Evolutionary conservation across 2,113 vertebrate genomes (phyloP), one percentile per base, ranked within the genome.

Genomic region (Tychaedon coryphoeus): DNA sequence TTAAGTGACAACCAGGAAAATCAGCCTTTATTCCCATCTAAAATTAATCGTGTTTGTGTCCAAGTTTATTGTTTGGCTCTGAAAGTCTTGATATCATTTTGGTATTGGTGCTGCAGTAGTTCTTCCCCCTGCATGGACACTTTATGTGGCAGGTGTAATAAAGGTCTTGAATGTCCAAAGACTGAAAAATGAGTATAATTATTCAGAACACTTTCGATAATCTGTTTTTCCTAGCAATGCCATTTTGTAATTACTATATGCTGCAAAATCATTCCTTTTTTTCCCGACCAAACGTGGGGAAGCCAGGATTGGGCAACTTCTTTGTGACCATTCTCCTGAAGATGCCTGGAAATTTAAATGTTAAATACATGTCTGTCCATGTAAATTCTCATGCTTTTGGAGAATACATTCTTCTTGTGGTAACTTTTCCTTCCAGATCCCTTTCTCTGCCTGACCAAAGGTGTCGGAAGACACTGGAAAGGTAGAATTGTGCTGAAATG

Each of bases 111-210:
- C 58, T 93, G 56, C 47, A 62, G 70, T 31, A 25, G 56, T 31
- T 86, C 70, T 50, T 11, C 6, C 15, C 10, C 5, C 8, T 86
- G 0, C 2, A 0, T n/a, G 51, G 29, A 3, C 45, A 22, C 24
- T 19, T 42, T 0, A 0, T 23, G 3, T 67, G 26, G 19, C 33
- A 60, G 9, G 5, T 50, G 11, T n/a, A 43, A 38, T 16, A 60
- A 34, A 38, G 25, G n/a, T 18, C 10, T 4, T 8, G 36, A 20
- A 5, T 4, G 8, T 40, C 42, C 25, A 12, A 53, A 78, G 47
- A 26, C 25, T 66, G 60, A 62, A 86, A 91, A 66, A 48, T 20
- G 0, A 45, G 19, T 61, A 61, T 9, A 53, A 28, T 75, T 29
- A 24, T 33, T 76, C 60, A 47, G 25, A 70, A 48, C 19, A 9